Conservation (phyloP, 2,797 vertebrate species). For the Psittacula echo region DNA sequence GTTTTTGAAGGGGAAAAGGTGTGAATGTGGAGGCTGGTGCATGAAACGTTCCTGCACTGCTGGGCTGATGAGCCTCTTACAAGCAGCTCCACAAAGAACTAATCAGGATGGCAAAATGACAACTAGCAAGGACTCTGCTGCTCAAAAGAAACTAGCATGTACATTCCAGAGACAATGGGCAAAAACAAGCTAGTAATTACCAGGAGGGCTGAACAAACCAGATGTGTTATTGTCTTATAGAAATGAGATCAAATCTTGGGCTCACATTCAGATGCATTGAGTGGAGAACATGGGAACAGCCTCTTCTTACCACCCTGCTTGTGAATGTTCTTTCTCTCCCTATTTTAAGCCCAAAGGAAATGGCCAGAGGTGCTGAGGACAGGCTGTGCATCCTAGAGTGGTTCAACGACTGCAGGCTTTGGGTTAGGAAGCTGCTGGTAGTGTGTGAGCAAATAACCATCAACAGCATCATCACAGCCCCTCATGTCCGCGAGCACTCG, state of each 20-base stretch:
- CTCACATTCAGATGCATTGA: not conserved
- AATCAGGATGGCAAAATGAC: not conserved
- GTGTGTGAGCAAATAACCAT: accelerated
- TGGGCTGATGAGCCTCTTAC: not conserved
- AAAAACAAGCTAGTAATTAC: slow-evolving; percentile 21
- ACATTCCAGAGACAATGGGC: not conserved
- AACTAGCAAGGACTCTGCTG: not conserved
- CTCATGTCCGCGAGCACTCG: accelerated
- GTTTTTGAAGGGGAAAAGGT: not conserved
- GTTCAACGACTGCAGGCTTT: not conserved
- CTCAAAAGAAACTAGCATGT: not conserved
- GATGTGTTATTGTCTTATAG: slow-evolving; percentile 48
- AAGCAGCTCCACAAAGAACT: not conserved
- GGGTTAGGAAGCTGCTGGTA: not conserved
- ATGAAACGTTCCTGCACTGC: not conserved
- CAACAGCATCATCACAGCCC: not conserved
- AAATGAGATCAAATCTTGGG: slow-evolving; percentile 3
- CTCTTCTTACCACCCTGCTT: not conserved
- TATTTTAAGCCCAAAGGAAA: slow-evolving; percentile 7
- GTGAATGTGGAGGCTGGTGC: not conserved
- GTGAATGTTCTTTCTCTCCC: not conserved
- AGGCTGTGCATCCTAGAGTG: accelerated
- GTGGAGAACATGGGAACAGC: not conserved
- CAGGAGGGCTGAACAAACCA: slow-evolving; percentile 42
- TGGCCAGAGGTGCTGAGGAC: not conserved